Conservation (phyloP, 2,113 vertebrate genomes). For the Corapipo altera region DNA sequence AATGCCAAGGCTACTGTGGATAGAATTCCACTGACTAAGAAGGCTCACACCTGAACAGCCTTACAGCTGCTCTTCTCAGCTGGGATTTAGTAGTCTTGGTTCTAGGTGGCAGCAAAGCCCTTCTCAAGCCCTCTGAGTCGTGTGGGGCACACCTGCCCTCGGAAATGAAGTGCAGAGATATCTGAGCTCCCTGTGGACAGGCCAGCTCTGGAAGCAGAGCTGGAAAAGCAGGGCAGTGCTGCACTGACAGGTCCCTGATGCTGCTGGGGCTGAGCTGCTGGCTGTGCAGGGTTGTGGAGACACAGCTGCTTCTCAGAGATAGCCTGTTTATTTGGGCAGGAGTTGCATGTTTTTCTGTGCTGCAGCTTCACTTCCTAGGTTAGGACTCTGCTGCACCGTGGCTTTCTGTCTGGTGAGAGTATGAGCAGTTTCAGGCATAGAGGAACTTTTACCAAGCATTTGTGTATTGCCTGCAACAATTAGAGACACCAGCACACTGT, state of each 20-base stretch:
- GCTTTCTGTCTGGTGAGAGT: neutral
- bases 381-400: neutral
- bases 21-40: neutral
- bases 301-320: neutral
- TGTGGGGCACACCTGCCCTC: neutral
- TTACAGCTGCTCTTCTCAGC: neutral
- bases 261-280: neutral
- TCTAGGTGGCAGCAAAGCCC: slow-evolving; percentile 63
- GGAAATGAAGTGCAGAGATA: neutral
- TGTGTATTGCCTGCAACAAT: neutral
- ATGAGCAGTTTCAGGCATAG: neutral
- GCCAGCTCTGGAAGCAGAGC: neutral
- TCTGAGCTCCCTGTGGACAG: neutral
- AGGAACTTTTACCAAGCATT: neutral
- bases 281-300: neutral
- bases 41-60: neutral
- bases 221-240: neutral
- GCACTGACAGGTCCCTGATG: neutral
- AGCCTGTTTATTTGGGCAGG: neutral
- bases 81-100: slow-evolving; percentile 26
- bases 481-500: neutral
- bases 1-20: neutral
- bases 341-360: neutral
- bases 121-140: neutral
- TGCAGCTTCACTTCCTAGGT: neutral